Evolutionary conservation across 2,797 vertebrate genomes (phyloP).

Genomic region (Premnoplex brunnescens): DNA sequence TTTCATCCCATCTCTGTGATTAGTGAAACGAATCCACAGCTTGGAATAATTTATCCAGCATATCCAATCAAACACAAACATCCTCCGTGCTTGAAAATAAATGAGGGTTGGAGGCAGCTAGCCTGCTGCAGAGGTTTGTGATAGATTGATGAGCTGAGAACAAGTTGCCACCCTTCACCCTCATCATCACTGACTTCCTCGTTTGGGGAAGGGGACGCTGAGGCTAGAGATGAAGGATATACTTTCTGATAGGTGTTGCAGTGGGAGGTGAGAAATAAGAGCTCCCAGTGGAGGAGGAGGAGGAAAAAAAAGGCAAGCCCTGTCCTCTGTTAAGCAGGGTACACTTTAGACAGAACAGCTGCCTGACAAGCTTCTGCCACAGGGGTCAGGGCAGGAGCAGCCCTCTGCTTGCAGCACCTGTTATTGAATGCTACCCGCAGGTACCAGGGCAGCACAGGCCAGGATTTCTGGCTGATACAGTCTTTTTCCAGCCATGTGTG

Average conservation of each 20-base stretch:
- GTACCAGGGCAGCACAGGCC: background rate
- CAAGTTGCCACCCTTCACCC: conserved; percentile 38
- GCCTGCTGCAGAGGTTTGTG: conserved; percentile 3
- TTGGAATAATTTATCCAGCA: conserved; percentile 26
- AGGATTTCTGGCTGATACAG: background rate
- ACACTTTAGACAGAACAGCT: conserved; percentile 12
- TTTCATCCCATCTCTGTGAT: background rate
- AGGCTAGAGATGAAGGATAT: conserved; percentile 31
- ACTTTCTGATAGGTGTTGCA: background rate
- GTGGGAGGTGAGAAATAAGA: conserved; percentile 54
- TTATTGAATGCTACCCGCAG: conserved; percentile 42
- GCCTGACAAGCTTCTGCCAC: background rate
- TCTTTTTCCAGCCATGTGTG: background rate
- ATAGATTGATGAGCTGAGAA: conserved; percentile 61
- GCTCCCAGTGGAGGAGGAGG: background rate
- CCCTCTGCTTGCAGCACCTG: background rate
- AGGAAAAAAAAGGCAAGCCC: background rate
- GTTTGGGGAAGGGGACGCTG: background rate
- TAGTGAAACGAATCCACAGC: background rate
- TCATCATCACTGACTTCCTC: conserved; percentile 19
- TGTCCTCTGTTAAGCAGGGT: conserved; percentile 1
- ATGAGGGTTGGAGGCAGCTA: conserved; percentile 14
- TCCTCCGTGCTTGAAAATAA: conserved; percentile 23
- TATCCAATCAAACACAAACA: conserved; percentile 32
- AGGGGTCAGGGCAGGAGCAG: background rate